phyloP scores from a whole-genome alignment of 2,888 invertebrate genomes.

The Rosalia funebris region DNA sequence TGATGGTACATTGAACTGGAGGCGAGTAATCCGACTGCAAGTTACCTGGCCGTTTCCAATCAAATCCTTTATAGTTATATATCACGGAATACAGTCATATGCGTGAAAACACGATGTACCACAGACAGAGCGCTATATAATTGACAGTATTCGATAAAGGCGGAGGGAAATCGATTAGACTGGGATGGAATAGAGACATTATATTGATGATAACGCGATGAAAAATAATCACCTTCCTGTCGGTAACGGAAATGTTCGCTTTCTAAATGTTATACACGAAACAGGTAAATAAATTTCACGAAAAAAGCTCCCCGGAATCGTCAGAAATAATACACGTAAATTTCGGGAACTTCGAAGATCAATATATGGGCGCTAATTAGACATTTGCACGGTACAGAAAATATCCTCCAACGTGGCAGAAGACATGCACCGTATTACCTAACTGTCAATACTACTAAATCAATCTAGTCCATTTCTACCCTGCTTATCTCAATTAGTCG shows the following conservation, averaged over 20 bases:
- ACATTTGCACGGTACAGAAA: no score
- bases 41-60: conserved; percentile 30
- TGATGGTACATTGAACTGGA: conserved; percentile 26
- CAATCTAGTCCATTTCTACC: no score
- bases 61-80: conserved; percentile 40
- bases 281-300: no score
- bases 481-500: no score
- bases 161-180: conserved; percentile 4
- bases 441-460: no score
- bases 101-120: conserved; percentile 30
- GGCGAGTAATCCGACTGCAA: conserved; percentile 27
- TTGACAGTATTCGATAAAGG: conserved; percentile 17
- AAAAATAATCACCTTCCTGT: background rate
- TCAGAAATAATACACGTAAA: no score
- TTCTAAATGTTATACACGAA: background rate
- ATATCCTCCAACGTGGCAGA: no score
- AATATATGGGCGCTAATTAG: no score
- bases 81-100: conserved; percentile 40
- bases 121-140: conserved; percentile 14
- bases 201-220: background rate
- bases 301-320: no score
- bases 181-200: background rate
- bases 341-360: no score
- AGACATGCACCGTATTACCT: no score
- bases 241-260: background rate